Conservation (phyloP, 2,797 vertebrate genomes). For the Alca torda region DNA sequence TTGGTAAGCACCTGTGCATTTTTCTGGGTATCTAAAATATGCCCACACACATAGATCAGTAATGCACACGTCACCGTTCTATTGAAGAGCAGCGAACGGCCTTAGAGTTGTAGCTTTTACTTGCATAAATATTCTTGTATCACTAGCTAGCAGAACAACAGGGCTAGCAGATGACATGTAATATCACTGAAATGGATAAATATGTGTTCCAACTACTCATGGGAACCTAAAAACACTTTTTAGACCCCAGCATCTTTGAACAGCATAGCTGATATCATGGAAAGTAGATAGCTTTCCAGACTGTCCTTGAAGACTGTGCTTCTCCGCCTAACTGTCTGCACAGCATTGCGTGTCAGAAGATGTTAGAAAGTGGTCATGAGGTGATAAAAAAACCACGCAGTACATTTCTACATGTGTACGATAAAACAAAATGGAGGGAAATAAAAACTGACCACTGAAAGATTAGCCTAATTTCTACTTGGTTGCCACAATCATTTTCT, state of each 20-base stretch:
- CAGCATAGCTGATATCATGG: background rate
- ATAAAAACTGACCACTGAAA: background rate
- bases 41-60: background rate
- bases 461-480: background rate
- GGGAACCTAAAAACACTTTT: background rate
- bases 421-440: background rate
- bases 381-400: background rate
- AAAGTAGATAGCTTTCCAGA: background rate
- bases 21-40: background rate
- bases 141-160: background rate
- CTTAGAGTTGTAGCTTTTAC: background rate
- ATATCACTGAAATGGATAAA: background rate
- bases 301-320: background rate
- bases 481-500: background rate
- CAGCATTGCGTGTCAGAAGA: background rate
- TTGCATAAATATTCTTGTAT: background rate
- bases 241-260: background rate
- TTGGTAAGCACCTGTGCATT: background rate
- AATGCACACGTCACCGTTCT: background rate
- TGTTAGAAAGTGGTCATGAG: background rate
- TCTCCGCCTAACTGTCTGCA: background rate
- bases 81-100: background rate
- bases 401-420: background rate
- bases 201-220: background rate
- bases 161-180: background rate